Base-by-base conservation (phyloP, 2,113 vertebrate genomes). In the Muntiacus reevesi region DNA sequence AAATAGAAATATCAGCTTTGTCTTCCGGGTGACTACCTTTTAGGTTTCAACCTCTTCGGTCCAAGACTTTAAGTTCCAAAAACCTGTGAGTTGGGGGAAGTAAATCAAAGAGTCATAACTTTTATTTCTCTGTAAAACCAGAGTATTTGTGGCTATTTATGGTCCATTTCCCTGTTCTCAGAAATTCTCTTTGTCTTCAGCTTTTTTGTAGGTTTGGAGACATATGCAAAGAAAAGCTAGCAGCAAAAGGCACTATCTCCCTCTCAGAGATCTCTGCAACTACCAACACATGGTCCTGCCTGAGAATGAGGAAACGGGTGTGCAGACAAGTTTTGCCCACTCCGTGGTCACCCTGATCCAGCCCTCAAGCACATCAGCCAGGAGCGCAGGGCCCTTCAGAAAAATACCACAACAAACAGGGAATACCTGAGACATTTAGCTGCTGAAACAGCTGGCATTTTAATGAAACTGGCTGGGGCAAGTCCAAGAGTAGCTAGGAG, bases 1-100 rank as follows among this genome's bases (percentile, higher is more conserved):
- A 97, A 97, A 87, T 59, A 43, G 19, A 96, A 86, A 88, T 85
- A 55, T 43, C 78, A 94, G 86, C 97, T 98, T 98, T 89, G 45
- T 62, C 11, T 93, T 94, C 57, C 62, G 92, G 62, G 94, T 97
- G 21, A 52, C 60, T 71, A 9, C 91, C 55, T 92, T 45, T 95
- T 21, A 62, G 84, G 13, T 74, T 97, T 94, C 81, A 87, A 40
- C 19, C 67, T 74, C n/a, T 40, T 74, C 2, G 4, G 1, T 71
- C 81, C 67, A 67, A 78, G 45, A 30, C 36, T 2, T 64, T 52
- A 55, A 12, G 2, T 52, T 89, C 79, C 50, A 59, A 94, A 87
- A 71, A 14, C 19, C 30, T 60, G 54, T 82, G 62, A 62, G n/a
- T 14, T 94, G 3, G 54, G 45, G 43, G n/a, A 92, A 79, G 25